These are phyloP conservation scores for Eupithecia subfuscata DNA, from an alignment of 2,888 invertebrate genomes.

Conservation along the genomic window DNA sequence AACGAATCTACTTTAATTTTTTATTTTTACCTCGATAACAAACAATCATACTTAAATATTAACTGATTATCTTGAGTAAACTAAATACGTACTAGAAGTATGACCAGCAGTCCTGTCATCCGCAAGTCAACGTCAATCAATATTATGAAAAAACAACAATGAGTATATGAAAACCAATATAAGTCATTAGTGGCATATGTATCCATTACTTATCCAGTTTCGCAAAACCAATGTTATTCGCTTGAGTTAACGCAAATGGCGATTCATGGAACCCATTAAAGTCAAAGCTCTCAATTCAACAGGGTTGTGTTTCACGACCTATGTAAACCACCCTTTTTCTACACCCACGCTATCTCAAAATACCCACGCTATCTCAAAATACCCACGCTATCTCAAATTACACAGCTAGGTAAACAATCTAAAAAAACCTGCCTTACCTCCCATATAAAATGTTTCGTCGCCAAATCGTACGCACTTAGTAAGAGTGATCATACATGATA, in stretches of 20 bases:
- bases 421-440: background rate
- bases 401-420: constrained; percentile 7
- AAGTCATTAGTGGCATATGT: background rate
- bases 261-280: background rate
- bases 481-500: background rate
- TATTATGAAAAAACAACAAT: background rate
- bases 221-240: background rate
- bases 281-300: background rate
- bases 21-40: too few species aligned
- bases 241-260: background rate
- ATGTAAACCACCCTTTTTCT: background rate
- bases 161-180: background rate
- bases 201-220: background rate
- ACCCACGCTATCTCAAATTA: constrained; percentile 8
- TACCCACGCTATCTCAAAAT: background rate
- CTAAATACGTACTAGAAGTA: too few species aligned
- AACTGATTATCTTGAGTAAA: too few species aligned
- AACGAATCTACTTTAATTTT: too few species aligned
- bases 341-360: too few species aligned
- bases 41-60: too few species aligned
- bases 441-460: constrained; percentile 2
- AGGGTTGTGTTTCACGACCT: background rate
- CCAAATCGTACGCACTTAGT: background rate
- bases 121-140: too few species aligned
- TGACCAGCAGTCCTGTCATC: too few species aligned